Conservation (phyloP, 2,888 invertebrate species). For the Agriopis marginaria region DNA sequence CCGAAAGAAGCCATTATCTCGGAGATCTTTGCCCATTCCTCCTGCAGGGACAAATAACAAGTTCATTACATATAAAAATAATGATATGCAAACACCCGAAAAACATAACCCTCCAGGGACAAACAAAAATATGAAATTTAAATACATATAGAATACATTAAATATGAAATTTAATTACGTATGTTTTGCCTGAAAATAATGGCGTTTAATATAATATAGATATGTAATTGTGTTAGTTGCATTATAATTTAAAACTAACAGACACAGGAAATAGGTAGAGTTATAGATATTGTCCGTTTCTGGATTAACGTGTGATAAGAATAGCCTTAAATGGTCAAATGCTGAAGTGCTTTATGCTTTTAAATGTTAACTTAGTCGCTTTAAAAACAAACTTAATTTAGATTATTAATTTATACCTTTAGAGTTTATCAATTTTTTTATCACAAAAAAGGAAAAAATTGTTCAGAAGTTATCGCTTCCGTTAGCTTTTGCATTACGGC, state of each 20-base stretch:
- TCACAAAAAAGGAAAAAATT: conserved; percentile 17
- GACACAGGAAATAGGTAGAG: too few relatives aligned
- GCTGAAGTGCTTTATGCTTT: neutral
- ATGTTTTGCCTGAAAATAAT: too few relatives aligned
- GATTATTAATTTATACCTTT: neutral
- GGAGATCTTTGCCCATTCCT: conserved; percentile 98
- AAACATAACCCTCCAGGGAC: too few relatives aligned
- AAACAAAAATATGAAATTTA: too few relatives aligned
- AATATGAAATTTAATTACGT: too few relatives aligned
- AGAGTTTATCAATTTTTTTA: conserved; percentile 9
- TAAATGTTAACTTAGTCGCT: neutral
- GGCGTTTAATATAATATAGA: too few relatives aligned
- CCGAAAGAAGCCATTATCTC: conserved; percentile 98
- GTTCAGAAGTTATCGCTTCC: conserved; percentile 35
- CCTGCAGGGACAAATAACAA: conserved; percentile 78
- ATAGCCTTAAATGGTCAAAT: neutral
- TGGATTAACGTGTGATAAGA: neutral
- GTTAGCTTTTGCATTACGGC: conserved; percentile 40
- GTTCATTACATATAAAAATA: neutral
- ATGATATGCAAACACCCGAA: neutral
- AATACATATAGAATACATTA: too few relatives aligned
- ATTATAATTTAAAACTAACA: neutral
- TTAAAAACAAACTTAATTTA: neutral
- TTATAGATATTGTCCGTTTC: too few relatives aligned
- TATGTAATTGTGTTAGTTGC: neutral